Evolutionary conservation across 2,113 vertebrate genomes (phyloP), one percentile per base, ranked within the genome.

Genomic region (Nibea coibor): DNA sequence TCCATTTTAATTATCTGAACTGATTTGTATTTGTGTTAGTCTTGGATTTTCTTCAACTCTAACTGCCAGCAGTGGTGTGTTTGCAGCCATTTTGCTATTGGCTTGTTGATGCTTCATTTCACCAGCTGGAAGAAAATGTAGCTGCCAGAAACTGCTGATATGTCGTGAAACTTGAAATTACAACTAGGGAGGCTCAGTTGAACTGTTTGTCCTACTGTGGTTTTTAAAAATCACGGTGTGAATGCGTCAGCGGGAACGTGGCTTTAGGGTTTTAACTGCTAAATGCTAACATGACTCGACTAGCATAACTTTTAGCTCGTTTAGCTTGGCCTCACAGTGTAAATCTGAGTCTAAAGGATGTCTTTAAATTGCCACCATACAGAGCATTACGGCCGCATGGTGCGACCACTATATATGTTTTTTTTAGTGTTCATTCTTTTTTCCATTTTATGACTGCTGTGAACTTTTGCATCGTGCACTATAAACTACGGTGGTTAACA

Each of bases 401-500:
- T 24, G 4, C 35, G 11, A 35, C 50, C 15, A 7, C 14, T 35
- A 24, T 17, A 24, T 56, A 57, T 39, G 26, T 14, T 22, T 15
- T 35, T 39, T 39, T 31, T 20, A 35, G 5, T 20, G 26, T 20
- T 9, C 4, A 1, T 14, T 35, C 31, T 70, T 58, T 56, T 58
- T 56, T 58, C 48, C 6, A 0, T 50, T 65, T n/a, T 53, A 14
- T 62, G 53, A 15, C 63, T 43, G 22, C 45, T 68, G 50, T 17
- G 4, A 51, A 28, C 28, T 54, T 43, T 39, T 43, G 45, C 58
- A 8, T 59, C 78, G 31, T 17, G 56, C 42, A 53, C 16, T 62
- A 15, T 64, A 56, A 70, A 62, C 28, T 62, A 16, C 15, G 51
- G 65, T 10, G 54, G n/a, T 66, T 45, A 28, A 50, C n/a, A n/a